Percentiles rank a stretch among this genome's conserved stretches.
These are phyloP conservation scores for Magallana ariakensis DNA, from an alignment of 1,140 invertebrate species.

Conservation along the genomic window DNA sequence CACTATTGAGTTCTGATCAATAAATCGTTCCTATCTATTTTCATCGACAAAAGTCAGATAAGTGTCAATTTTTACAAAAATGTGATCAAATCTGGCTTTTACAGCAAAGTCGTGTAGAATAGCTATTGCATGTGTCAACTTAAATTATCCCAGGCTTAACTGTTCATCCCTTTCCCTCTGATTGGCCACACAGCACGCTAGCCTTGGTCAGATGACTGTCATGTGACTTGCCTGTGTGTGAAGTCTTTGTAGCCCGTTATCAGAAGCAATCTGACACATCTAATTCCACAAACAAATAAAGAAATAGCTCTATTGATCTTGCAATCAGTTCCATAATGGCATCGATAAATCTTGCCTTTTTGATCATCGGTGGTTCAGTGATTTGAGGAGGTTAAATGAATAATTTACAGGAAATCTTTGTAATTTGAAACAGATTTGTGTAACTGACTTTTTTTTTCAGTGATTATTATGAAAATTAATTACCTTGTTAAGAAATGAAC, in stretches of 20 bases:
- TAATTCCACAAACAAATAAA: constrained; percentile 34
- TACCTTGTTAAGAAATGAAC: no score
- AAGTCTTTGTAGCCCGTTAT: constrained; percentile 10
- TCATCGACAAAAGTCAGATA: neutral
- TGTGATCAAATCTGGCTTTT: constrained; percentile 8
- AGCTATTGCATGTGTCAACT: constrained; percentile 12
- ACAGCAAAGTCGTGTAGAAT: neutral
- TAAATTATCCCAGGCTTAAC: neutral
- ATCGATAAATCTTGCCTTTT: constrained; percentile 20
- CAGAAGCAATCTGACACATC: constrained; percentile 28
- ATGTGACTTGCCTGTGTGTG: constrained; percentile 1
- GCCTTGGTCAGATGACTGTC: neutral
- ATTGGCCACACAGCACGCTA: neutral
- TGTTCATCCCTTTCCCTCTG: neutral
- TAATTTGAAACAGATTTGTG: constrained; percentile 18
- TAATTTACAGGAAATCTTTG: constrained; percentile 33
- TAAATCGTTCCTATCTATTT: constrained; percentile 21
- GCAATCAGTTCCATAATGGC: constrained; percentile 8
- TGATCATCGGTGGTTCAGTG: constrained; percentile 12
- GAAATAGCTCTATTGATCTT: constrained; percentile 20
- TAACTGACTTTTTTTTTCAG: neutral
- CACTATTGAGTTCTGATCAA: neutral
- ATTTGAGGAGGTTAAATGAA: constrained; percentile 33
- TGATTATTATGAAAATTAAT: no score
- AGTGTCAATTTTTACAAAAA: neutral